These are phyloP conservation scores for Peromyscus attwateri DNA, from an alignment of 2,797 vertebrate genomes.

Conservation along the genomic window DNA sequence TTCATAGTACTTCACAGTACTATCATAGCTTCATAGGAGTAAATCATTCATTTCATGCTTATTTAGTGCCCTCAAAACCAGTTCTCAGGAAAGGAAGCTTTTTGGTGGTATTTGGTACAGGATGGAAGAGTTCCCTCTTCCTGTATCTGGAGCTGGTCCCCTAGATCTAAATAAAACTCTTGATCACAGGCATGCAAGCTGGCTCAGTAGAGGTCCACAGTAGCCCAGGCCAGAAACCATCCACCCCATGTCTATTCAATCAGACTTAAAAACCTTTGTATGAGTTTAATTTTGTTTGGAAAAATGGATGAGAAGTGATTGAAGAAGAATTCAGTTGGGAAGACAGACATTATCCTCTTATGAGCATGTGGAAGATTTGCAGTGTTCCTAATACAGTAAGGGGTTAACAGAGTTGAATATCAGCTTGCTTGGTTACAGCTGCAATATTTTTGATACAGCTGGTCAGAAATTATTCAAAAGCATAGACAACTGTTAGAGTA, in stretches of 20 bases:
- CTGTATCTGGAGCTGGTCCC: not conserved
- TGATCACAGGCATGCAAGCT: not conserved
- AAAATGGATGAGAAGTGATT: not conserved
- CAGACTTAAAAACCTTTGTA: not conserved
- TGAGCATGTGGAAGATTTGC: not conserved
- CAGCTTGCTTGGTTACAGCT: not conserved
- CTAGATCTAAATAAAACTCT: not conserved
- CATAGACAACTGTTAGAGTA: slow-evolving; percentile 29
- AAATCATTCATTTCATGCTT: not conserved
- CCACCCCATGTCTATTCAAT: not conserved
- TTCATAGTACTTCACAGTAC: not conserved
- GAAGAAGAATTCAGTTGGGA: not conserved
- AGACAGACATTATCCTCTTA: not conserved
- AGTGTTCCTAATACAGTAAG: not conserved
- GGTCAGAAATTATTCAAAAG: slow-evolving; percentile 25
- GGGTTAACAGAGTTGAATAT: not conserved
- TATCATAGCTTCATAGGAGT: not conserved
- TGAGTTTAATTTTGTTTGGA: slow-evolving; percentile 28
- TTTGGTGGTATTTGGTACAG: slow-evolving; percentile 14
- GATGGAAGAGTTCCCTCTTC: not conserved
- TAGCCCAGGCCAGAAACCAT: not conserved
- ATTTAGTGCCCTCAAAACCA: not conserved
- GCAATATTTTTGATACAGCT: not conserved
- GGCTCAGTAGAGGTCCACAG: not conserved
- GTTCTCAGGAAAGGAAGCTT: slow-evolving; percentile 23